A percentile compares a stretch with the other conserved stretches of the same genome.
These are phyloP conservation scores for Cyprinodon brontotheroides DNA, from an alignment of 2,113 vertebrate genomes.

Conservation along the genomic window DNA sequence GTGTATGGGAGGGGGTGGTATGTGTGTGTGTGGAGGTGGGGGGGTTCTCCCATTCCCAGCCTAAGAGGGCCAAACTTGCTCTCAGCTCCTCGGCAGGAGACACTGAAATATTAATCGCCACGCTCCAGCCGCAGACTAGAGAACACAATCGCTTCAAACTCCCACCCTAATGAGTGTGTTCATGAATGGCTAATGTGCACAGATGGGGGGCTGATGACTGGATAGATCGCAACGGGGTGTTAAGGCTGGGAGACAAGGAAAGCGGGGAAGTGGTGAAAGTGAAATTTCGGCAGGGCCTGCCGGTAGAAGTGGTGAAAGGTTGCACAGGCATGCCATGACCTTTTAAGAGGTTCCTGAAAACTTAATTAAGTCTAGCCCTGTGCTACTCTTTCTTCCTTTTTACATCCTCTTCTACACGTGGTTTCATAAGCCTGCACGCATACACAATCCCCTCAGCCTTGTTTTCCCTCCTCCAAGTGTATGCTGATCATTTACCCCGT, in stretches of 20 bases:
- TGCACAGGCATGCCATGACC: slow-evolving; percentile 69
- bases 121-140: slow-evolving; percentile 77
- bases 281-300: slow-evolving; percentile 53
- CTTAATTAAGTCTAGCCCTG: slow-evolving; percentile 73
- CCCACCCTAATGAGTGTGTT: slow-evolving; percentile 81
- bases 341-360: slow-evolving; percentile 79
- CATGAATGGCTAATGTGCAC: slow-evolving; percentile 82
- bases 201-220: slow-evolving; percentile 79
- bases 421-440: slow-evolving; percentile 1
- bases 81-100: slow-evolving; percentile 80
- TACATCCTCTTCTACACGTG: slow-evolving; percentile 16
- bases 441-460: slow-evolving; percentile 17
- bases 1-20: slow-evolving; percentile 8
- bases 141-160: slow-evolving; percentile 82
- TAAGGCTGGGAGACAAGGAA: slow-evolving; percentile 33
- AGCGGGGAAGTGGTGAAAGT: slow-evolving; percentile 29
- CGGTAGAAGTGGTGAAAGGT: slow-evolving; percentile 41
- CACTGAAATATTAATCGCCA: slow-evolving; percentile 84
- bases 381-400: slow-evolving; percentile 44
- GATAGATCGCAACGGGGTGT: slow-evolving; percentile 69
- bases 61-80: slow-evolving; percentile 77
- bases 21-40: not conserved
- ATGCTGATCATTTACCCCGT: slow-evolving; percentile 40
- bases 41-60: slow-evolving; percentile 41
- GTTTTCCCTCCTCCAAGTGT: slow-evolving; percentile 16